Conservation (phyloP, 53 echinoderm and acorn worm species). For the Patiria pectinifera region DNA sequence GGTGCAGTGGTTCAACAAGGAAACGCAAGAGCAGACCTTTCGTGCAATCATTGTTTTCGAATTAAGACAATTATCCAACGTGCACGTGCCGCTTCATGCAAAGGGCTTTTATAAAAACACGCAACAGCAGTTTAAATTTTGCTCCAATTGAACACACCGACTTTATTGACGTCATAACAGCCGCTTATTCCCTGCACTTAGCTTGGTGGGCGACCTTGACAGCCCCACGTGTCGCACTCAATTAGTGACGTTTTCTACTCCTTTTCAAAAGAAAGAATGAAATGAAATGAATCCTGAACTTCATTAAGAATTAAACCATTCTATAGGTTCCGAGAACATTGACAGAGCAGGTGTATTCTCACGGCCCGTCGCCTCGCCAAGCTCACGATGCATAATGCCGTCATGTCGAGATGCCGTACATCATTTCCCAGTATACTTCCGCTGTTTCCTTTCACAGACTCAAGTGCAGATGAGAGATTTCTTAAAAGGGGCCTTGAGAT, state of each 20-base stretch:
- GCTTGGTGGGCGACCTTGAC: background rate
- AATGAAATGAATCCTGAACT: background rate
- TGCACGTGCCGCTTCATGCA: background rate
- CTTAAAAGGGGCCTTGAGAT: background rate
- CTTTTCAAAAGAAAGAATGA: background rate
- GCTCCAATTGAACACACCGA: background rate
- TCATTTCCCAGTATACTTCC: background rate
- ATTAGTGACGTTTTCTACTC: background rate
- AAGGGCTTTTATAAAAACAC: background rate
- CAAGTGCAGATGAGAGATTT: background rate
- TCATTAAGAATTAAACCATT: background rate
- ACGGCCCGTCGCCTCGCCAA: background rate
- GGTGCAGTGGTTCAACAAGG: too few relatives aligned
- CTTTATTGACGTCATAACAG: background rate
- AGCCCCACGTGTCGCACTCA: background rate
- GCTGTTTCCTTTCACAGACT: background rate
- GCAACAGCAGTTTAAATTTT: background rate
- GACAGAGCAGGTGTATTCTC: background rate
- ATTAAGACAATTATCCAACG: background rate
- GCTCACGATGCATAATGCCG: background rate
- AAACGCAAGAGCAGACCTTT: too few relatives aligned
- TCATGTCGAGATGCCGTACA: background rate
- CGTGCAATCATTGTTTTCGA: too few relatives aligned
- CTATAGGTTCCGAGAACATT: background rate
- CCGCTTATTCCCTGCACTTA: background rate